Evolutionary conservation across 1,140 invertebrate species (phyloP).

Genomic region (Calosoma granatense): DNA sequence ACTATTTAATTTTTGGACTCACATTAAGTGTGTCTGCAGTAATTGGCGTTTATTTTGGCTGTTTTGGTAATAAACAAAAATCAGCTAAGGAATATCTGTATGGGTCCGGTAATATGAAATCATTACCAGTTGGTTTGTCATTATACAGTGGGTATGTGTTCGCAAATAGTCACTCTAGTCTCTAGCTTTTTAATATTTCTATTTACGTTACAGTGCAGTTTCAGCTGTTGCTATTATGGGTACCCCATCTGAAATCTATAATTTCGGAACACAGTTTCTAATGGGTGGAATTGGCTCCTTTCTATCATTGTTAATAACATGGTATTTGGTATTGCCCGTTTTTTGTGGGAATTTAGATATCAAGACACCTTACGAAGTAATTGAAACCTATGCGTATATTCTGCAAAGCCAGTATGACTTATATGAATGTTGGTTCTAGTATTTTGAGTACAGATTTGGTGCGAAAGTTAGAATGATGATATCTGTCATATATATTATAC

Average conservation of each 20-base stretch:
- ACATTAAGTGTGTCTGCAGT: conserved; percentile 54
- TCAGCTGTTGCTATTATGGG: not conserved
- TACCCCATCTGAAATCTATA: not conserved
- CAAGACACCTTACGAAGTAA: not conserved
- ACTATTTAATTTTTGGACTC: conserved; percentile 52
- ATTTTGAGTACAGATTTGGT: not conserved
- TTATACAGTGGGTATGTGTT: conserved; percentile 56
- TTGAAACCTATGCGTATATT: no score
- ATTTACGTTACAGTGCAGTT: no score
- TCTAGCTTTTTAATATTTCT: not conserved
- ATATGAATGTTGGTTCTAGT: no score
- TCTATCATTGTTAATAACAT: not conserved
- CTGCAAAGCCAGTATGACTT: no score
- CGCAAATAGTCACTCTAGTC: not conserved
- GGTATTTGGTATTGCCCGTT: not conserved
- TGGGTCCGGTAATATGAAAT: conserved; percentile 66
- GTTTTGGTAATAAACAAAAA: conserved; percentile 58
- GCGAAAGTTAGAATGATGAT: not conserved
- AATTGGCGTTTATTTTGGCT: conserved; percentile 72
- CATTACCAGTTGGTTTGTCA: conserved; percentile 66
- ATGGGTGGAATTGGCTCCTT: not conserved
- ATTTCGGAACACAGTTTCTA: not conserved
- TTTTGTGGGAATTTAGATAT: conserved; percentile 7
- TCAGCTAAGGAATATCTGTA: conserved; percentile 66
- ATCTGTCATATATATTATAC: not conserved